Conservation (phyloP, 2,113 vertebrate genomes). For the Dasyprocta punctata region DNA sequence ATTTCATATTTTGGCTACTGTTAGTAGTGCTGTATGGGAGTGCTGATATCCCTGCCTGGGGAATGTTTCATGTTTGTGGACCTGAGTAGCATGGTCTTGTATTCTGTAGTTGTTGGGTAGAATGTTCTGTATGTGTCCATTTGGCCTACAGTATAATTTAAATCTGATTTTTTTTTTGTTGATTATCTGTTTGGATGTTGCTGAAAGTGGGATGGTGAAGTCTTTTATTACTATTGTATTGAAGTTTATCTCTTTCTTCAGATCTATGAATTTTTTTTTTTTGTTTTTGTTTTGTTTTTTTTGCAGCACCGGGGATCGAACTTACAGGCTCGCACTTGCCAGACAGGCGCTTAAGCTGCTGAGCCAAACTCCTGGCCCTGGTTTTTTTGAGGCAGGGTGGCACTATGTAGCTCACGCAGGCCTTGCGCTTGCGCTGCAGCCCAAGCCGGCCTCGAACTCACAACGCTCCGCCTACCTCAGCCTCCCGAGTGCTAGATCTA, state of each 20-base stretch:
- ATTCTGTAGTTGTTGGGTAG: neutral
- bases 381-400: too few species aligned
- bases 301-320: too few species aligned
- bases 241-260: neutral
- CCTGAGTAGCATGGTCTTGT: neutral
- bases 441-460: too few species aligned
- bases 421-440: too few species aligned
- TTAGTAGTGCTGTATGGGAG: neutral
- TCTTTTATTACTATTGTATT: neutral
- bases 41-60: neutral
- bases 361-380: too few species aligned
- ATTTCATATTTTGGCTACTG: neutral
- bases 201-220: neutral
- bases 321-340: too few species aligned
- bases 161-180: neutral
- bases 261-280: neutral
- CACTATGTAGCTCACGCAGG: too few species aligned
- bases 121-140: neutral
- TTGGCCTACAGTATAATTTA: neutral
- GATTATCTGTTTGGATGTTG: neutral
- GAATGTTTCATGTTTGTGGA: neutral
- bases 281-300: too few species aligned
- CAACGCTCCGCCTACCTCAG: too few species aligned
- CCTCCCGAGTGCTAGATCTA: too few species aligned
- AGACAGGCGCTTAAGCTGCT: too few species aligned